Evolutionary conservation across 2,797 vertebrate species (phyloP).

Genomic region (Lacerta viridis): DNA sequence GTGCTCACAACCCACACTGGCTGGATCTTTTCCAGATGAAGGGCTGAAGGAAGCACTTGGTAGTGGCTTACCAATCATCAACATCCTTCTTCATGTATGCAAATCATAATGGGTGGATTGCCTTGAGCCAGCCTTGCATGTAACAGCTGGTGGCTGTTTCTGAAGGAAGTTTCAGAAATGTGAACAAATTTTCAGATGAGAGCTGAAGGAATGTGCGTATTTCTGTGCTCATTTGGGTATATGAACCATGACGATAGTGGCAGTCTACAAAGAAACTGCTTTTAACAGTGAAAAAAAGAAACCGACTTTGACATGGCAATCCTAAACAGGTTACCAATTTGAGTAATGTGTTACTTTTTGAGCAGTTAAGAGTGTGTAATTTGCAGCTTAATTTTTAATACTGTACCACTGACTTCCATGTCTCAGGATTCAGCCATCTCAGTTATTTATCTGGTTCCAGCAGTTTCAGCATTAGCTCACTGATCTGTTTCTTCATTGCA

Average conservation of each 20-base stretch:
- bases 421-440: neutral
- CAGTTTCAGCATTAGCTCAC: neutral
- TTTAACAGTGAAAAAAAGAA: neutral
- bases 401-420: accelerated
- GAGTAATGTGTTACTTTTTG: too few species aligned
- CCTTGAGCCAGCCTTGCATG: too few species aligned
- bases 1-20: too few species aligned
- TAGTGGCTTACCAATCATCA: too few species aligned
- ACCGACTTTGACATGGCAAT: too few species aligned
- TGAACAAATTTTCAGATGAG: neutral
- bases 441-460: accelerated
- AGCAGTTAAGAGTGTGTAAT: neutral
- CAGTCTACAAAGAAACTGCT: neutral
- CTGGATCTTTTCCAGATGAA: too few species aligned
- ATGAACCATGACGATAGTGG: neutral
- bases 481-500: constrained; percentile 45
- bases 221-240: neutral
- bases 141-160: neutral
- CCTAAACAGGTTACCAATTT: too few species aligned
- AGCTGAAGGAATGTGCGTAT: neutral
- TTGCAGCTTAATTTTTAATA: neutral
- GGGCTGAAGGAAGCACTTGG: too few species aligned
- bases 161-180: neutral
- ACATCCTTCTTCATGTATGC: too few species aligned
- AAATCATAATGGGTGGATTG: too few species aligned